These are phyloP conservation scores for Cephus spinipes DNA, from an alignment of 2,888 invertebrate genomes.

Conservation along the genomic window DNA sequence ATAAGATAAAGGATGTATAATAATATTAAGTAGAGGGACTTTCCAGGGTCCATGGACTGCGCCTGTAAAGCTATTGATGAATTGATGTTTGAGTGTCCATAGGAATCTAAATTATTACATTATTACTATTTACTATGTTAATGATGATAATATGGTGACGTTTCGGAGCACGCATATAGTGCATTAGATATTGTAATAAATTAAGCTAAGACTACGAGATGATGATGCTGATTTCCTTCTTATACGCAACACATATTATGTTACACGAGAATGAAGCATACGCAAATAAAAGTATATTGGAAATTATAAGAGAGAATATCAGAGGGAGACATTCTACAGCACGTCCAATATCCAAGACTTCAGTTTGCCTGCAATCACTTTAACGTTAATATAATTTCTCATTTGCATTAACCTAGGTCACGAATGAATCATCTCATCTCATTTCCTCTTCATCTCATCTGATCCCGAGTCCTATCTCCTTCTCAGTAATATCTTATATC, in stretches of 20 bases:
- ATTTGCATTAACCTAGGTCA: too few species aligned
- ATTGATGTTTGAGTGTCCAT: background rate
- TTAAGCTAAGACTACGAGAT: conserved; percentile 31
- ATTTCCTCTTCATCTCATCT: background rate
- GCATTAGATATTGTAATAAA: conserved; percentile 32
- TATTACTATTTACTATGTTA: conserved; percentile 33
- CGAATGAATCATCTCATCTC: background rate
- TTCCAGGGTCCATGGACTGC: background rate
- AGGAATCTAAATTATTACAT: conserved; percentile 27
- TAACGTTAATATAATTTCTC: background rate
- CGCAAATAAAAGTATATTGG: conserved; percentile 41
- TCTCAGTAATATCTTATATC: background rate
- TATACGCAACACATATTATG: conserved; percentile 30
- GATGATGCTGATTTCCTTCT: conserved; percentile 35
- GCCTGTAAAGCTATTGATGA: background rate
- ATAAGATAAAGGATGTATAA: background rate
- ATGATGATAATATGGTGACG: conserved; percentile 28
- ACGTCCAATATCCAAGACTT: background rate
- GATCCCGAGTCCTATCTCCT: background rate
- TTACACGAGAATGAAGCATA: conserved; percentile 37
- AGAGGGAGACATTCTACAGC: background rate
- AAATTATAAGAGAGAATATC: conserved; percentile 9
- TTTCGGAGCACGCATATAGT: conserved; percentile 31
- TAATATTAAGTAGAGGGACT: background rate
- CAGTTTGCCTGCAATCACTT: background rate